Conservation (phyloP, 2,113 vertebrate genomes). For the Gymnarchus niloticus region DNA sequence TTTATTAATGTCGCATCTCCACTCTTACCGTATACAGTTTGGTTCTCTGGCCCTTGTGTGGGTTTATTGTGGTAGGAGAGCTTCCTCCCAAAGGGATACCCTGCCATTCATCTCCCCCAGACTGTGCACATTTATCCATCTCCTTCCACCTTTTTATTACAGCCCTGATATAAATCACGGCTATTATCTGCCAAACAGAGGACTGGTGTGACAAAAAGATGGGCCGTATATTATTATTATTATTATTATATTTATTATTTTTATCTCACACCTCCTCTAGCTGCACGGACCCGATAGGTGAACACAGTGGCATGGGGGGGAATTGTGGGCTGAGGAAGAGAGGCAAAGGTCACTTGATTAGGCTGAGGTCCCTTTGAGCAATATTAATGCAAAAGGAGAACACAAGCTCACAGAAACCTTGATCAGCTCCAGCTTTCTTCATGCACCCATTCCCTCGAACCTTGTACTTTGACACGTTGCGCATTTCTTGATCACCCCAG, state of each 20-base stretch:
- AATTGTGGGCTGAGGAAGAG: background rate
- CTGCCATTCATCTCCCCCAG: background rate
- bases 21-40: background rate
- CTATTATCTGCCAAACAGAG: background rate
- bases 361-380: background rate
- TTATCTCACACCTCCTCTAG: background rate
- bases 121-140: background rate
- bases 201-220: background rate
- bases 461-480: background rate
- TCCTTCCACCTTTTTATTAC: background rate
- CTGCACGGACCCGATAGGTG: constrained; percentile 15
- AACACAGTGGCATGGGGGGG: background rate
- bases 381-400: background rate
- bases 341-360: background rate
- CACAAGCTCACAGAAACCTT: background rate
- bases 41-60: background rate
- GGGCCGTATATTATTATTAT: constrained; percentile 19
- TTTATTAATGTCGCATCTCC: background rate
- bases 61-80: background rate
- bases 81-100: background rate
- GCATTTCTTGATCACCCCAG: background rate
- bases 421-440: background rate
- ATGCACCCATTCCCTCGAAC: background rate
- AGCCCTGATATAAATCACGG: background rate
- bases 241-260: no score